Conservation (phyloP, 2,113 vertebrate species). For the Onychostruthus taczanowskii region DNA sequence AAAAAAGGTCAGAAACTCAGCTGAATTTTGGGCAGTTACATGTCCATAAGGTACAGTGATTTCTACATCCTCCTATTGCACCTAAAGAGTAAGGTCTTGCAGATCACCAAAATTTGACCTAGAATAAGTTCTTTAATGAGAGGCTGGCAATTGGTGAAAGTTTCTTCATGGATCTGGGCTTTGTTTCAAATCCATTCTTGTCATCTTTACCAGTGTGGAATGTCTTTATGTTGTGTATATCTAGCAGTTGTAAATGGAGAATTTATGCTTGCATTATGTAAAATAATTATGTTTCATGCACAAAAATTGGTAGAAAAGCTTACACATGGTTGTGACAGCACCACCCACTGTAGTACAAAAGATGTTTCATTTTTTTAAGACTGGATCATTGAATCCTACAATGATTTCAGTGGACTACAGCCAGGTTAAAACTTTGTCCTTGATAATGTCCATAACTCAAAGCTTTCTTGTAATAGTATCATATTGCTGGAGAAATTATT, state of each 20-base stretch:
- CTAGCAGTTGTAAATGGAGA: background rate
- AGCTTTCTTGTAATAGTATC: background rate
- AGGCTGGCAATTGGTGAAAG: background rate
- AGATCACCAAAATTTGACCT: background rate
- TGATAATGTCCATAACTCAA: background rate
- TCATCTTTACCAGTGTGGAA: background rate
- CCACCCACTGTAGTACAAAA: background rate
- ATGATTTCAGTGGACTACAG: background rate
- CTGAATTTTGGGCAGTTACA: background rate
- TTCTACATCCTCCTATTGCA: background rate
- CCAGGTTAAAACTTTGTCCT: background rate
- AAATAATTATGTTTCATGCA: background rate
- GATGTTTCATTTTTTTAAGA: background rate
- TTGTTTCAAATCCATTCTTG: background rate
- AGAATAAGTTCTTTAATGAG: background rate
- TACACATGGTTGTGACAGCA: background rate
- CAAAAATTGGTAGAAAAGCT: background rate
- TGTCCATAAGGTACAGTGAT: background rate
- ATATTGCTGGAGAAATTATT: background rate
- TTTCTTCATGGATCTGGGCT: background rate
- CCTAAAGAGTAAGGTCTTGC: background rate
- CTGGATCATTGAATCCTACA: background rate
- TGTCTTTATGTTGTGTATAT: background rate
- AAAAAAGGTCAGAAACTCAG: background rate
- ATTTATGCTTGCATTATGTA: fast-evolving